These are phyloP conservation scores for Andrena trimmerana DNA, from an alignment of 2,888 invertebrate genomes.

Conservation along the genomic window DNA sequence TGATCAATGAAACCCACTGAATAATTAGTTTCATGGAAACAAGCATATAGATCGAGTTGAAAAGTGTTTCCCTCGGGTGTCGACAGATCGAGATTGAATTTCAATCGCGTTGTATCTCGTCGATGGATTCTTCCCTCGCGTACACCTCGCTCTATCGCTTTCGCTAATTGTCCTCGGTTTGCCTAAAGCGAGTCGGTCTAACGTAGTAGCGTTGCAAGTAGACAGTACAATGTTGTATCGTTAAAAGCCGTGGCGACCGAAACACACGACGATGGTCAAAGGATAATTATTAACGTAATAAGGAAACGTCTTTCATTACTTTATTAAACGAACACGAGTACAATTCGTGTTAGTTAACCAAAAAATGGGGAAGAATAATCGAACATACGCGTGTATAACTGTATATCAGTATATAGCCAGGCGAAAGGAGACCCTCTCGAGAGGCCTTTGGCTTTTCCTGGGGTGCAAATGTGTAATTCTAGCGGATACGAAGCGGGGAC, in stretches of 20 bases:
- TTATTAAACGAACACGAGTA: conserved; percentile 78
- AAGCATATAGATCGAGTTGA: too few species aligned
- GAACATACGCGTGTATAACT: conserved; percentile 57
- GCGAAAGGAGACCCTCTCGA: conserved; percentile 41
- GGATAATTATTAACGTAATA: conserved; percentile 77
- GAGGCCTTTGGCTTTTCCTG: conserved; percentile 44
- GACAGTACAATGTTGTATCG: conserved; percentile 45
- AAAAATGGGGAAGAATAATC: not conserved
- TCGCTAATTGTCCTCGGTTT: conserved; percentile 38
- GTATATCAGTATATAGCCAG: conserved; percentile 60
- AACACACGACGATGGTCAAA: conserved; percentile 52
- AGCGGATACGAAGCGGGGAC: conserved; percentile 30
- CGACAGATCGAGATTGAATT: not conserved
- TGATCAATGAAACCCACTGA: too few species aligned
- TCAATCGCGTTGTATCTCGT: conserved; percentile 5
- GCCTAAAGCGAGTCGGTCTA: conserved; percentile 54
- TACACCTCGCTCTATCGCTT: conserved; percentile 32
- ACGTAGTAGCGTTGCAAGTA: conserved; percentile 50
- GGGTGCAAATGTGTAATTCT: conserved; percentile 47
- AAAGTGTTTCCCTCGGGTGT: not conserved
- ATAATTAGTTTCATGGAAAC: too few species aligned
- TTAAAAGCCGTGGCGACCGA: conserved; percentile 45
- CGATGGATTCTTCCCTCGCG: conserved; percentile 34
- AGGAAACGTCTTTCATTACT: conserved; percentile 83
- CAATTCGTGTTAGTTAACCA: conserved; percentile 72